Conservation (phyloP, 2,888 invertebrate genomes). For the Cantharis rufa region DNA sequence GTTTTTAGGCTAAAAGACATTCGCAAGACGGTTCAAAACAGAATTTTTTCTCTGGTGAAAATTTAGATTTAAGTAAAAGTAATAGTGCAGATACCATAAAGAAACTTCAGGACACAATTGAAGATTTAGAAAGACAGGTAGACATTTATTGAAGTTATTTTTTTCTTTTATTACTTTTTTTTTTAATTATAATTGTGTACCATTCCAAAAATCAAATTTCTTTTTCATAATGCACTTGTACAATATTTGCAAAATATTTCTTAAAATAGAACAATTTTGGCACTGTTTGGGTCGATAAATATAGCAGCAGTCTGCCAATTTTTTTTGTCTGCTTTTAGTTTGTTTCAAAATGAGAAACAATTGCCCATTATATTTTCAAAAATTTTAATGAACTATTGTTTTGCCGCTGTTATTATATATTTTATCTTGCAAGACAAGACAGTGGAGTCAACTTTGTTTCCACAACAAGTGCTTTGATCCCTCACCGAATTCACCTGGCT, state of each 20-base stretch:
- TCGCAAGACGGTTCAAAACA: background rate
- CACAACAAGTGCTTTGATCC: background rate
- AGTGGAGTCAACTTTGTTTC: too few relatives aligned
- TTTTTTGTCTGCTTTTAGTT: background rate
- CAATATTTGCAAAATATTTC: background rate
- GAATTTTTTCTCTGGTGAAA: background rate
- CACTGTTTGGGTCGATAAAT: background rate
- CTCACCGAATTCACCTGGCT: too few relatives aligned
- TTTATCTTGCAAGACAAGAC: background rate
- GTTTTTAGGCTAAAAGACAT: background rate
- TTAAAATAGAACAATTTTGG: background rate
- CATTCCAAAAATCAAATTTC: background rate
- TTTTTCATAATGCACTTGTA: background rate
- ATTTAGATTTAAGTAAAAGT: background rate
- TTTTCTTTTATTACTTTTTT: background rate
- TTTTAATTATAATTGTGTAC: background rate
- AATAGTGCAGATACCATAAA: conserved; percentile 1
- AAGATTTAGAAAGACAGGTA: conserved; percentile 14
- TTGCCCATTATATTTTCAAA: background rate
- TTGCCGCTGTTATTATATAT: background rate
- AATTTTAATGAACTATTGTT: background rate
- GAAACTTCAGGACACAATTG: conserved; percentile 9
- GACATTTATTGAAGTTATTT: background rate
- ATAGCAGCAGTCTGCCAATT: background rate
- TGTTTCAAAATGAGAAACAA: background rate